phyloP scores from a whole-genome alignment of 2,797 vertebrate genomes.

The Pteronotus mesoamericanus region DNA sequence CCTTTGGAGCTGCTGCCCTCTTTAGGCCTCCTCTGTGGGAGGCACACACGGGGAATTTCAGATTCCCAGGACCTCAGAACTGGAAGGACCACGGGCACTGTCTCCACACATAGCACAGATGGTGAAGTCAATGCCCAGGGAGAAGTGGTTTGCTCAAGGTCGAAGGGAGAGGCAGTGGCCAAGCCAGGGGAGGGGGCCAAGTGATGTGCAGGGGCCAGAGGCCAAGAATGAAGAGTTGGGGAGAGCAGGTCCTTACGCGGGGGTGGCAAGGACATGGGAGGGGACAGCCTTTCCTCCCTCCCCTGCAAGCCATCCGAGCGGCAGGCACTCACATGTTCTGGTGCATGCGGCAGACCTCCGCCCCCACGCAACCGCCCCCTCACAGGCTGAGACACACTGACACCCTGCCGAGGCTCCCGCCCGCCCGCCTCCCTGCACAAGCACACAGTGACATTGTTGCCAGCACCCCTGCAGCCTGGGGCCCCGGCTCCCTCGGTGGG shows the following conservation, averaged over 20 bases:
- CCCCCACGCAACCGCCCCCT: conserved; percentile 72
- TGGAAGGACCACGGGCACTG: not conserved
- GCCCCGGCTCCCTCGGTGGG: not conserved
- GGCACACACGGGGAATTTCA: not conserved
- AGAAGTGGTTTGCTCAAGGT: not conserved
- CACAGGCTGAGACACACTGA: conserved; percentile 70
- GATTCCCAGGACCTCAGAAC: not conserved
- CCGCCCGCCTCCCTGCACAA: conserved; percentile 24
- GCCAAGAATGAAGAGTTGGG: not conserved
- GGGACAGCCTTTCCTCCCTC: not conserved
- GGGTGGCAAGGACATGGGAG: not conserved
- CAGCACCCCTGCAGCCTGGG: conserved; percentile 33
- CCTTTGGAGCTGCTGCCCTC: not conserved
- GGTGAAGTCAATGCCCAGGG: not conserved
- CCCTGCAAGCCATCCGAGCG: not conserved
- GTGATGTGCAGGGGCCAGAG: not conserved
- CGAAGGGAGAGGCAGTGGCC: not conserved
- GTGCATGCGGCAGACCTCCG: conserved; percentile 65
- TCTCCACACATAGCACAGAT: not conserved
- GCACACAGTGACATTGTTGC: conserved; percentile 13
- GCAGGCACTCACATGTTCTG: conserved; percentile 61
- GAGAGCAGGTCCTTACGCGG: not conserved
- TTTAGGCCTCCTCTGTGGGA: not conserved
- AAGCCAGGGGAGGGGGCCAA: not conserved
- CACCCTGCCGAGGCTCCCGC: conserved; percentile 49